These are phyloP conservation scores for Galeopsomyia nigrocyanea DNA, from an alignment of 2,888 invertebrate genomes.

Conservation along the genomic window DNA sequence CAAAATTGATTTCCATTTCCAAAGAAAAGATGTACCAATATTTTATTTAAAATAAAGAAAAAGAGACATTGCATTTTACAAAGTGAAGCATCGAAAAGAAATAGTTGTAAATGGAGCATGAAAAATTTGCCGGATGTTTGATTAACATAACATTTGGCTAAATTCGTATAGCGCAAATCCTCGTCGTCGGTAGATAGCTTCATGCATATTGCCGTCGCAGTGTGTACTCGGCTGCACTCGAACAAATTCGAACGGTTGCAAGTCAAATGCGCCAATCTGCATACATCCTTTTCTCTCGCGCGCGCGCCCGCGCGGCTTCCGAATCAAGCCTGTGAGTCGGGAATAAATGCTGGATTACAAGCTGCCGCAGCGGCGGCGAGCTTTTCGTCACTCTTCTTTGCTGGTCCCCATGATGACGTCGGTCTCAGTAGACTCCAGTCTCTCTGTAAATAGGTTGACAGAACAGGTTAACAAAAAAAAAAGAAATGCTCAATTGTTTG, in stretches of 20 bases:
- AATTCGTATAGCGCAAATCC: too few relatives aligned
- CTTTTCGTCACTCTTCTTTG: constrained; percentile 39
- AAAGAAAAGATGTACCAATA: too few relatives aligned
- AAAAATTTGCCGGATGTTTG: too few relatives aligned
- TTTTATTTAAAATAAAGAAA: too few relatives aligned
- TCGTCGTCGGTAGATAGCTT: not conserved
- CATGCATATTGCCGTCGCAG: constrained; percentile 12
- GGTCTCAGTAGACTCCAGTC: constrained; percentile 56
- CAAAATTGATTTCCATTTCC: too few relatives aligned
- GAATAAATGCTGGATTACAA: constrained; percentile 40
- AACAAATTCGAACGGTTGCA: not conserved
- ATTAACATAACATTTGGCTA: too few relatives aligned
- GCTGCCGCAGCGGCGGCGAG: constrained; percentile 11
- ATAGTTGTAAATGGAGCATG: too few relatives aligned
- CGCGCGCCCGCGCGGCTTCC: not conserved
- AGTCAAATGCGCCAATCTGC: constrained; percentile 15
- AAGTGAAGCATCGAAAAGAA: too few relatives aligned
- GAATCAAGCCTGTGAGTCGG: constrained; percentile 25
- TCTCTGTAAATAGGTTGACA: constrained; percentile 65
- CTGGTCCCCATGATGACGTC: constrained; percentile 56
- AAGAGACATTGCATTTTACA: too few relatives aligned
- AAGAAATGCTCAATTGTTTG: constrained; percentile 21
- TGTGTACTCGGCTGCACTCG: not conserved
- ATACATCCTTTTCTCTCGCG: not conserved
- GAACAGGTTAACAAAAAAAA: constrained; percentile 62